These are phyloP conservation scores for Alitta virens DNA, from an alignment of 2,888 invertebrate species.

Conservation along the genomic window DNA sequence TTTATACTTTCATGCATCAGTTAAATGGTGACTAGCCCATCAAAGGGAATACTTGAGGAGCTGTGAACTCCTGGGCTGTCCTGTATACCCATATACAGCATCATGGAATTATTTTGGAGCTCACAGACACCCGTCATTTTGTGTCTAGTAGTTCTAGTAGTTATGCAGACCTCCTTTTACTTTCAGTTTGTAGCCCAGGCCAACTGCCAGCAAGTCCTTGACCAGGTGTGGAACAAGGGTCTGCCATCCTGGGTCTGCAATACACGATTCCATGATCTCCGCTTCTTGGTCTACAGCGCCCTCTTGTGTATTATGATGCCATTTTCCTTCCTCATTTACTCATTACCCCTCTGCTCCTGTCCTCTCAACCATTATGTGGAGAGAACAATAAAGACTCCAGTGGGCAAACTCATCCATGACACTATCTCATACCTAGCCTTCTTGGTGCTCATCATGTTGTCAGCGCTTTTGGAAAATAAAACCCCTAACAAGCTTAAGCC, in stretches of 20 bases:
- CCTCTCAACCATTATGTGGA: not conserved
- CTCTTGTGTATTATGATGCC: conserved; percentile 5
- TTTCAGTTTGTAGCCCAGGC: conserved; percentile 13
- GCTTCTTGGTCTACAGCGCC: not conserved
- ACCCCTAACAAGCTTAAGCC: not conserved
- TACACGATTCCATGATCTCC: not conserved
- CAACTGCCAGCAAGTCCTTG: conserved; percentile 8
- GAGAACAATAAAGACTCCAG: conserved; percentile 3
- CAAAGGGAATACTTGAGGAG: too few species aligned
- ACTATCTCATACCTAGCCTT: conserved; percentile 4
- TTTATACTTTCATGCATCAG: too few species aligned
- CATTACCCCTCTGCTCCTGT: not conserved
- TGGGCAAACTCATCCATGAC: conserved; percentile 11
- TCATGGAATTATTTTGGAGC: too few species aligned
- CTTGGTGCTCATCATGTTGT: not conserved
- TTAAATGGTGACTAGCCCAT: too few species aligned
- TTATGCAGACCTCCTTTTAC: too few species aligned
- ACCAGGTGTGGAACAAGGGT: conserved; percentile 5
- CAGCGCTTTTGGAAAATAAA: too few species aligned
- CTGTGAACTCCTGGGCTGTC: not conserved
- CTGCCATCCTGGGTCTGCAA: conserved; percentile 13
- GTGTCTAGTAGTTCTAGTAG: too few species aligned
- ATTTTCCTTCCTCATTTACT: conserved; percentile 8
- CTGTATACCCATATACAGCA: too few species aligned
- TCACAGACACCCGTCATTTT: too few species aligned